These are phyloP conservation scores for Cheirogaleus medius DNA, from an alignment of 2,113 vertebrate species.

Conservation along the genomic window DNA sequence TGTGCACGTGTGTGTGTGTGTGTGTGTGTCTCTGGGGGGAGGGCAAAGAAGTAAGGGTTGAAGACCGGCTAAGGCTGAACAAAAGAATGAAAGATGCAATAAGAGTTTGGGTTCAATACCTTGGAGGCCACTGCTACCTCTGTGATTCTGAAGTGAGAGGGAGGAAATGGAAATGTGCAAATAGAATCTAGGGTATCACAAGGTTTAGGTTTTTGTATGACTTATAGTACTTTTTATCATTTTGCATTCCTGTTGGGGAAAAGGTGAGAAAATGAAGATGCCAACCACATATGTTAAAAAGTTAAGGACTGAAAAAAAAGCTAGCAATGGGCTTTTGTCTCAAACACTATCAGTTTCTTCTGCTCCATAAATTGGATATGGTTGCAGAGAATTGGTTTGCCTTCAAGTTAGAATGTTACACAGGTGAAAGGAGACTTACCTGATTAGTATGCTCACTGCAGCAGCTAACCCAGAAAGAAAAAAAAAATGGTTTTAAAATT, in stretches of 20 bases:
- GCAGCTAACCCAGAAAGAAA: slow-evolving; percentile 66
- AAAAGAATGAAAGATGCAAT: not conserved
- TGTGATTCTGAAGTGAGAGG: not conserved
- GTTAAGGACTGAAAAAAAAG: not conserved
- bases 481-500: slow-evolving; percentile 59
- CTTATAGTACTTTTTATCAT: not conserved
- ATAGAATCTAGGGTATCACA: not conserved
- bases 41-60: not conserved
- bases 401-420: slow-evolving; percentile 42
- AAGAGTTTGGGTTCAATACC: not conserved
- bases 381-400: not conserved
- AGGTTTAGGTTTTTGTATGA: not conserved
- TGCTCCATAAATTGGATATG: not conserved
- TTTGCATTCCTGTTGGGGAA: not conserved
- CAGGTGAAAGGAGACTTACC: slow-evolving; percentile 70
- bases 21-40: no score
- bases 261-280: not conserved
- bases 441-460: not conserved
- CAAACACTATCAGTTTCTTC: not conserved
- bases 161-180: not conserved
- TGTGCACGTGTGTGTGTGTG: not conserved
- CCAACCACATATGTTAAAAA: not conserved
- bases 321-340: not conserved
- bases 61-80: not conserved
- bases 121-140: not conserved